Evolutionary conservation across 2,888 invertebrate species (phyloP).

Genomic region (Asteroscopus sphinx): DNA sequence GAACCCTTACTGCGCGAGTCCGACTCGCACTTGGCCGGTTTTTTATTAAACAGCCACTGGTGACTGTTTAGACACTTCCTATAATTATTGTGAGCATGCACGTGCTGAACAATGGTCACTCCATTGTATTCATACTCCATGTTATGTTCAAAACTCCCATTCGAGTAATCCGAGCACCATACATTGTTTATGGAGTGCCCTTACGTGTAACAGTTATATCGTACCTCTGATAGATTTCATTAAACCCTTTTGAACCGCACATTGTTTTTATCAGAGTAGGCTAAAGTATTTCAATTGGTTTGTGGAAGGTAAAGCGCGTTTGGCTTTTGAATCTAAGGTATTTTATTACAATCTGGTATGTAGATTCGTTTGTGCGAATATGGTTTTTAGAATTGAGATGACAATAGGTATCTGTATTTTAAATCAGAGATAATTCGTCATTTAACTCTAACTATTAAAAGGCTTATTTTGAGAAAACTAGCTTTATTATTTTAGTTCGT

Average conservation of each 20-base stretch:
- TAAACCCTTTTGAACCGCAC: slow-evolving; percentile 49
- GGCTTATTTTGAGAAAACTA: too few relatives aligned
- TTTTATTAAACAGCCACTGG: too few relatives aligned
- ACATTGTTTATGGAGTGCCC: slow-evolving; percentile 59
- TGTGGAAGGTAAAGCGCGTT: slow-evolving; percentile 16
- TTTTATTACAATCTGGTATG: slow-evolving; percentile 16
- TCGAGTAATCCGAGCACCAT: slow-evolving; percentile 43
- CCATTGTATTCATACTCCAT: slow-evolving; percentile 17
- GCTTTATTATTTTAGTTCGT: too few relatives aligned
- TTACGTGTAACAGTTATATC: slow-evolving; percentile 46
- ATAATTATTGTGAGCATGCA: too few relatives aligned
- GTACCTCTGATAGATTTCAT: slow-evolving; percentile 55
- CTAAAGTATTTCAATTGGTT: slow-evolving; percentile 57
- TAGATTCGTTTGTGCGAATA: slow-evolving; percentile 2
- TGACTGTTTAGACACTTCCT: too few relatives aligned
- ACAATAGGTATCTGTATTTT: neutral
- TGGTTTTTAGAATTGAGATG: neutral
- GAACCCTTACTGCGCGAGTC: too few relatives aligned
- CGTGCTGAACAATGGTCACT: neutral
- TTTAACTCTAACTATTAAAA: too few relatives aligned
- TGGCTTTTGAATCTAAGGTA: slow-evolving; percentile 5
- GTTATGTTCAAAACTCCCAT: slow-evolving; percentile 24
- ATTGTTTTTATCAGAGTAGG: slow-evolving; percentile 49
- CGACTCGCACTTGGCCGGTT: too few relatives aligned
- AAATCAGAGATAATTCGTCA: too few relatives aligned